phyloP scores from a whole-genome alignment of 2,797 vertebrate genomes.

The Pangasius djambal region DNA sequence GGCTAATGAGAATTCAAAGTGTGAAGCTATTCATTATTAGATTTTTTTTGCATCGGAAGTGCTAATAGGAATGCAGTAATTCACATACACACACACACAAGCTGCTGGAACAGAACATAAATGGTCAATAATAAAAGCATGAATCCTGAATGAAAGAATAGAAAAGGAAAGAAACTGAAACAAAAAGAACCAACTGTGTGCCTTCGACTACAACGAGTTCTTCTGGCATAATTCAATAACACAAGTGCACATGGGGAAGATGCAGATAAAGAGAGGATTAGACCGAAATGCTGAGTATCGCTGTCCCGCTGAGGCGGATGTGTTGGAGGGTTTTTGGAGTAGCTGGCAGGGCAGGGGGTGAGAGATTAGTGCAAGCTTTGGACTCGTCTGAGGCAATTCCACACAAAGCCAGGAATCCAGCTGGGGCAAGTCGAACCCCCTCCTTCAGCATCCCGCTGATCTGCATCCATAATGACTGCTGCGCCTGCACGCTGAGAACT shows the following conservation, averaged over 20 bases:
- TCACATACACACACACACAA: not conserved
- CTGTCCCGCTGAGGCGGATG: slow-evolving; percentile 43
- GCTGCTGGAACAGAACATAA: not conserved
- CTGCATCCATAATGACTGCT: slow-evolving; percentile 41
- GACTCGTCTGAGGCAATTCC: slow-evolving; percentile 52
- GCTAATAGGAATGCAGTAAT: not conserved
- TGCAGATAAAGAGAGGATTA: slow-evolving; percentile 48
- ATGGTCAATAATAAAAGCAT: not conserved
- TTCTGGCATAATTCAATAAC: slow-evolving; percentile 43
- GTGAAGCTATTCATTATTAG: not conserved
- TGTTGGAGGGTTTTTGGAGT: slow-evolving; percentile 63
- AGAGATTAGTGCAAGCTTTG: slow-evolving; percentile 47
- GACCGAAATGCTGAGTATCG: slow-evolving; percentile 46
- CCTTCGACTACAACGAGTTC: slow-evolving; percentile 19
- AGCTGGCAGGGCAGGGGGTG: slow-evolving; percentile 51
- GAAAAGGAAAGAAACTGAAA: not conserved
- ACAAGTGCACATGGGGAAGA: slow-evolving; percentile 36
- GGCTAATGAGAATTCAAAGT: not conserved
- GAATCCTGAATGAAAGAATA: not conserved
- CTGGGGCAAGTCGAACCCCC: slow-evolving; percentile 54
- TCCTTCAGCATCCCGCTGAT: slow-evolving; percentile 48
- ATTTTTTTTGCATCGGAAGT: not conserved
- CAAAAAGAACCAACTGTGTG: not conserved
- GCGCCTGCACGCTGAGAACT: slow-evolving; percentile 6
- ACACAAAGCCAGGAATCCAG: slow-evolving; percentile 51